These are phyloP conservation scores for Sphyrna mokarran DNA, from an alignment of 2,113 vertebrate genomes.

Conservation along the genomic window DNA sequence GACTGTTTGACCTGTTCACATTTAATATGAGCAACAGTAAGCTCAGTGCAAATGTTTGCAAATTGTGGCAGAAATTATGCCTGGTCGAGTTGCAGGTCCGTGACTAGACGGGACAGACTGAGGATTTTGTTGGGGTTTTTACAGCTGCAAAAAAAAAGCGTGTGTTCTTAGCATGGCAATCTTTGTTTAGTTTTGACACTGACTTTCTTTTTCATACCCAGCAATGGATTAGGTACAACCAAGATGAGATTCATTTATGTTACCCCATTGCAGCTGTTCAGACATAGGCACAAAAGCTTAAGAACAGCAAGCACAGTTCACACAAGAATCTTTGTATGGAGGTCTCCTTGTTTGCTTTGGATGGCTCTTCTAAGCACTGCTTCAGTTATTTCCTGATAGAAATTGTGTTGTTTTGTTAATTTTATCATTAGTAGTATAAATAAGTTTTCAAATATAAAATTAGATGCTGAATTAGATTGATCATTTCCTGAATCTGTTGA, in stretches of 20 bases:
- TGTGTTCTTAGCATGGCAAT: slow-evolving; percentile 80
- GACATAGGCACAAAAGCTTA: slow-evolving; percentile 50
- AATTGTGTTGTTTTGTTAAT: background rate
- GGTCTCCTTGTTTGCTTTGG: slow-evolving; percentile 50
- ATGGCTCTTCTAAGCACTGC: slow-evolving; percentile 48
- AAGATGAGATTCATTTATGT: slow-evolving; percentile 69
- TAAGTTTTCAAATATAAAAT: background rate
- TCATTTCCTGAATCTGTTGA: background rate
- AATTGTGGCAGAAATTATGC: slow-evolving; percentile 81
- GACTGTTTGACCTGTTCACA: slow-evolving; percentile 63
- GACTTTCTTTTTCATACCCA: slow-evolving; percentile 69
- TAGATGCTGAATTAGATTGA: background rate
- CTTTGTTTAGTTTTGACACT: slow-evolving; percentile 75
- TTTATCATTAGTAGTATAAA: background rate
- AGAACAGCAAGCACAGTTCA: slow-evolving; percentile 57
- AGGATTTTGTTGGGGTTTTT: slow-evolving; percentile 86
- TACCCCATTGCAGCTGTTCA: slow-evolving; percentile 69
- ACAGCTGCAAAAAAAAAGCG: slow-evolving; percentile 94
- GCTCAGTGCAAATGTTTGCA: slow-evolving; percentile 88
- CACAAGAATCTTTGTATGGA: slow-evolving; percentile 53
- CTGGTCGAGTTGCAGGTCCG: slow-evolving; percentile 75
- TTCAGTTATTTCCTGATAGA: slow-evolving; percentile 33
- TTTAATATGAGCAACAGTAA: slow-evolving; percentile 64
- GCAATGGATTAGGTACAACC: slow-evolving; percentile 69
- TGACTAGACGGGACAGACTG: slow-evolving; percentile 87